Conservation (phyloP, 2,113 vertebrate species). For the Atractosteus spatula region DNA sequence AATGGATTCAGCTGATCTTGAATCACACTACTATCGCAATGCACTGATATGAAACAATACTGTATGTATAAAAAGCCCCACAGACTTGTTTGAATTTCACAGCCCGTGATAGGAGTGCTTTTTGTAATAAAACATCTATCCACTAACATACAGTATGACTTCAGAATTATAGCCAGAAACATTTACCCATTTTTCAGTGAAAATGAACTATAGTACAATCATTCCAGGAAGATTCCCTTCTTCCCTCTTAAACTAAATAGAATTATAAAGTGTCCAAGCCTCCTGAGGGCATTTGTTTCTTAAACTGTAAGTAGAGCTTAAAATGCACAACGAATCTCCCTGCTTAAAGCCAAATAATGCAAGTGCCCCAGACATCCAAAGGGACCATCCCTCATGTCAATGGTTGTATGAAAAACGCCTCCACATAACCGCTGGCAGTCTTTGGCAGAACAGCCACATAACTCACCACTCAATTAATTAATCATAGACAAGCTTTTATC, state of each 20-base stretch:
- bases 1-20: no score
- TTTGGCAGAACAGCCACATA: neutral
- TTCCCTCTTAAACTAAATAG: neutral
- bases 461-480: constrained; percentile 4
- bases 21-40: no score
- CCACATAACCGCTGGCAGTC: constrained; percentile 3
- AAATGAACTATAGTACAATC: no score
- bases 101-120: no score
- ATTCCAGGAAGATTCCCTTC: no score
- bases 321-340: neutral
- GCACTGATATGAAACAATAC: no score
- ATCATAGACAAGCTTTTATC: neutral
- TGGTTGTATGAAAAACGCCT: neutral
- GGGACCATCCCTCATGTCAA: neutral
- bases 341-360: neutral
- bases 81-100: no score
- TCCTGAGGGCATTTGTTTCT: neutral
- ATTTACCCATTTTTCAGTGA: no score
- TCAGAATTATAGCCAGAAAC: no score
- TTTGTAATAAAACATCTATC: no score
- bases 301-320: neutral
- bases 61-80: no score
- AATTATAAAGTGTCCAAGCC: neutral
- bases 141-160: no score
- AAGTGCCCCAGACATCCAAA: constrained; percentile 1